Conservation (phyloP, 1,140 invertebrate species). For the Euschistus heros region DNA sequence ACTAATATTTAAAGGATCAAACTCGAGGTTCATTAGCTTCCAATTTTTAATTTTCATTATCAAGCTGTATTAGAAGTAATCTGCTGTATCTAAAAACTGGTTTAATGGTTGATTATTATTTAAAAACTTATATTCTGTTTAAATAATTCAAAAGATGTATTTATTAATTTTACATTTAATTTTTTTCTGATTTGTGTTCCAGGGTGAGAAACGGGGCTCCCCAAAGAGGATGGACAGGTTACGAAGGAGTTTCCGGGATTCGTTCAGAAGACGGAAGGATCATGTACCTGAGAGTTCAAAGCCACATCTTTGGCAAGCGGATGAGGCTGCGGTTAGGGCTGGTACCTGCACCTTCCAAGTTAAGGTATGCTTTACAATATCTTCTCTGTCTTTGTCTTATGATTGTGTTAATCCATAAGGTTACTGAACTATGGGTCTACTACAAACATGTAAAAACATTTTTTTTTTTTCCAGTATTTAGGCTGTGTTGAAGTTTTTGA, state of each 20-base stretch:
- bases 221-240: constrained; percentile 82
- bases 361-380: constrained; percentile 49
- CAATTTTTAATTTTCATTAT: no score
- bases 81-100: no score
- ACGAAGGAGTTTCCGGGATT: constrained; percentile 82
- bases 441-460: not conserved
- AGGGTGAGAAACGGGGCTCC: constrained; percentile 36
- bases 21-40: no score
- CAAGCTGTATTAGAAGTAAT: no score
- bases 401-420: not conserved
- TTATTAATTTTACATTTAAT: not conserved
- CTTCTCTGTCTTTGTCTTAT: not conserved
- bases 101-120: no score
- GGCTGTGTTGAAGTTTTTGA: constrained; percentile 99
- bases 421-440: not conserved
- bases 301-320: constrained; percentile 96
- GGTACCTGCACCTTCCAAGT: constrained; percentile 96
- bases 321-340: constrained; percentile 86
- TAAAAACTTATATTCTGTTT: no score
- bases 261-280: constrained; percentile 71
- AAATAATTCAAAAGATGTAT: no score
- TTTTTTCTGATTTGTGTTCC: constrained; percentile 9
- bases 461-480: constrained; percentile 62
- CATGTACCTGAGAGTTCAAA: constrained; percentile 80
- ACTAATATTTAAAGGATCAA: no score